phyloP scores from a whole-genome alignment of 2,888 invertebrate genomes.

The Drosophila longiperda region DNA sequence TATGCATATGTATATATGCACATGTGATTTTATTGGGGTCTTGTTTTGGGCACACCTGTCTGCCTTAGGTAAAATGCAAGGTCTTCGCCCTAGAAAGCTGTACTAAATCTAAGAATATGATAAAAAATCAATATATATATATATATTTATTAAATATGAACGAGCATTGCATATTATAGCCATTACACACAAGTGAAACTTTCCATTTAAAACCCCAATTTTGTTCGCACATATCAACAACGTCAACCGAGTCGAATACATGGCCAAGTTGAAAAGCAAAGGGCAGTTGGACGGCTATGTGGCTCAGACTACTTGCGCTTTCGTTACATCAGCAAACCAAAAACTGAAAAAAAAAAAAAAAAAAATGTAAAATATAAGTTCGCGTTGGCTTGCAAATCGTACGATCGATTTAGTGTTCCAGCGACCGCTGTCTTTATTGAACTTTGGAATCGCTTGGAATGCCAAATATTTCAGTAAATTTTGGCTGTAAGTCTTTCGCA shows the following conservation, averaged over 20 bases:
- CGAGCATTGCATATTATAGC: constrained; percentile 19
- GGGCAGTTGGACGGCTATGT: constrained; percentile 33
- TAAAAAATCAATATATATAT: background rate
- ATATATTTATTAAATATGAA: background rate
- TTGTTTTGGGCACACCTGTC: constrained; percentile 35
- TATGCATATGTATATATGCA: constrained; percentile 4
- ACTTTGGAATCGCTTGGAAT: constrained; percentile 60
- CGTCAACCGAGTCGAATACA: background rate
- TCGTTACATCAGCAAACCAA: constrained; percentile 58
- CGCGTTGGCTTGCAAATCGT: constrained; percentile 30
- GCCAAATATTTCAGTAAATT: constrained; percentile 60
- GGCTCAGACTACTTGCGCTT: constrained; percentile 66
- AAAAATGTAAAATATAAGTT: constrained; percentile 31
- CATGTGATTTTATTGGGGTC: constrained; percentile 12
- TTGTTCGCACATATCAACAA: constrained; percentile 14
- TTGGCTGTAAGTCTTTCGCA: constrained; percentile 42
- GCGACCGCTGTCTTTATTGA: constrained; percentile 59
- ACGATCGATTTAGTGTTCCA: constrained; percentile 43
- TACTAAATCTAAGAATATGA: constrained; percentile 56
- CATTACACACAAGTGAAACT: constrained; percentile 38
- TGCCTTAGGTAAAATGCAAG: constrained; percentile 54
- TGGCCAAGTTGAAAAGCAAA: constrained; percentile 29
- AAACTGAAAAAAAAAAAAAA: constrained; percentile 7
- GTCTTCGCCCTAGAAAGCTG: constrained; percentile 30
- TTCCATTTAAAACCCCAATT: constrained; percentile 21